Evolutionary conservation across 2,113 vertebrate genomes (phyloP).

Genomic region (Anthoscopus minutus): DNA sequence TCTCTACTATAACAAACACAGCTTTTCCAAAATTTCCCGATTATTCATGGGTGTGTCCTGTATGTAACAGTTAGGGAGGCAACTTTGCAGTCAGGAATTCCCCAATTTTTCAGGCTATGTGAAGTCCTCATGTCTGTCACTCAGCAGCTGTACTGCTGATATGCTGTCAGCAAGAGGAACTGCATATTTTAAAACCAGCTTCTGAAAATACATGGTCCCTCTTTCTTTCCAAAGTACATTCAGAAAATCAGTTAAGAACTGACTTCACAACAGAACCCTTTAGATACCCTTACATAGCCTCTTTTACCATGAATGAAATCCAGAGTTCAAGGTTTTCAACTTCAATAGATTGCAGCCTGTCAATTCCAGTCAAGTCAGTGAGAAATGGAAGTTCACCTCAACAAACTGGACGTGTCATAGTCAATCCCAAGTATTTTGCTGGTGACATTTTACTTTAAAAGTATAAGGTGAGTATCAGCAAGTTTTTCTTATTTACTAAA

Average conservation of each 20-base stretch:
- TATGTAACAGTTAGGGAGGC: background rate
- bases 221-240: background rate
- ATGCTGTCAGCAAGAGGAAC: background rate
- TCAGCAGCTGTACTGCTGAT: background rate
- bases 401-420: background rate
- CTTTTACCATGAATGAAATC: background rate
- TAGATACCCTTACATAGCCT: too few relatives aligned
- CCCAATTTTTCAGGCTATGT: background rate
- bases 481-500: background rate
- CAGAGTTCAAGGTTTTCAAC: background rate
- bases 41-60: background rate
- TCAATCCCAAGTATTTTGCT: background rate
- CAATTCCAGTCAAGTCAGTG: background rate
- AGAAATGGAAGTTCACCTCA: background rate
- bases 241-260: background rate
- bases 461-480: background rate
- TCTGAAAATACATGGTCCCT: background rate
- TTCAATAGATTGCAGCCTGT: background rate
- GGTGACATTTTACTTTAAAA: background rate
- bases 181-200: background rate
- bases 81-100: background rate
- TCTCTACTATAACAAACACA: too few relatives aligned
- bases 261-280: background rate
- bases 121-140: background rate
- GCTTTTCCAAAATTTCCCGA: background rate